These are phyloP conservation scores for Sebastes matsubarae DNA, from an alignment of 2,797 vertebrate species.

Conservation along the genomic window DNA sequence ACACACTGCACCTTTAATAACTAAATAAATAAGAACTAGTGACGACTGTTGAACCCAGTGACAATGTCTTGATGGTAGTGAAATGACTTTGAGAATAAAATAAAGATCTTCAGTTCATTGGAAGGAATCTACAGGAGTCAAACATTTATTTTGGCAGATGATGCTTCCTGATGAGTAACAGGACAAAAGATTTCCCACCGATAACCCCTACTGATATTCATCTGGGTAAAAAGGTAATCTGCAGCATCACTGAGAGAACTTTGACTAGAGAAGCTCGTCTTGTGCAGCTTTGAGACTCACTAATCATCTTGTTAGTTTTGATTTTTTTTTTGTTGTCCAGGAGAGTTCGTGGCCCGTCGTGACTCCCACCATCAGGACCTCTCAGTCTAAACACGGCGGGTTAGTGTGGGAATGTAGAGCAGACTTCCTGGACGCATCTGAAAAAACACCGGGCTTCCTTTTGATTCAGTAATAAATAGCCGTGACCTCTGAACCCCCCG, in stretches of 20 bases:
- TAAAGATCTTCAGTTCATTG: no score
- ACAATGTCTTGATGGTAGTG: not conserved
- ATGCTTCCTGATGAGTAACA: not conserved
- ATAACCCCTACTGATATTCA: not conserved
- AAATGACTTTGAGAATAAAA: not conserved
- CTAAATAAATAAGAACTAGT: not conserved
- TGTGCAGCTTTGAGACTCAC: not conserved
- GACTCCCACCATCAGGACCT: conserved; percentile 54
- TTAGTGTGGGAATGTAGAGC: conserved; percentile 61
- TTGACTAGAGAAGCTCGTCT: not conserved
- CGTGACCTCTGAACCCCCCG: conserved; percentile 38
- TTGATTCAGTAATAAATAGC: conserved; percentile 66
- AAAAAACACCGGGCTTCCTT: conserved; percentile 68
- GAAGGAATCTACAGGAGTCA: no score
- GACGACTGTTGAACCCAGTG: not conserved
- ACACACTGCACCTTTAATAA: not conserved
- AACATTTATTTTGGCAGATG: no score
- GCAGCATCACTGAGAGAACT: not conserved
- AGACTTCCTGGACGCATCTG: conserved; percentile 72
- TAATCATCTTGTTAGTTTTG: not conserved
- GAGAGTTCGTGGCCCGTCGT: conserved; percentile 32
- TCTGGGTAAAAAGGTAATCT: not conserved
- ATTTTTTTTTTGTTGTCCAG: not conserved
- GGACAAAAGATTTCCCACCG: not conserved
- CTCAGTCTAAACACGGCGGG: conserved; percentile 59